phyloP scores from a whole-genome alignment of 1,140 invertebrate species.

The Drosophila orosa region DNA sequence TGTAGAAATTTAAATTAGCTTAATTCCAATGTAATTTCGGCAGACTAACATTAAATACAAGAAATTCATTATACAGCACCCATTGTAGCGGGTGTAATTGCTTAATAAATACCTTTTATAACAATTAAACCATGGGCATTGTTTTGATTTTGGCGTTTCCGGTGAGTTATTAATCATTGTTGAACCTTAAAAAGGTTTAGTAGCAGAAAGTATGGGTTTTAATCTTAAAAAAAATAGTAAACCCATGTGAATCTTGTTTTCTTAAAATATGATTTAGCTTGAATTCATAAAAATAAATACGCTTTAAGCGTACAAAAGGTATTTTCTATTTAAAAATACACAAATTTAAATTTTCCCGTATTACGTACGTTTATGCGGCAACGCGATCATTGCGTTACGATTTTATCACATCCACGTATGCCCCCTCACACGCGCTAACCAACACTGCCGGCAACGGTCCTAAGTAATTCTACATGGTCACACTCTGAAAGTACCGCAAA shows the following conservation, averaged over 20 bases:
- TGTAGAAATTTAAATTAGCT: conserved; percentile 73
- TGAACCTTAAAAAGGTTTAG: neutral
- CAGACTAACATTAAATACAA: conserved; percentile 53
- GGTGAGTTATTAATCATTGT: neutral
- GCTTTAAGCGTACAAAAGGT: too few species aligned
- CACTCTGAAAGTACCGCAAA: conserved; percentile 12
- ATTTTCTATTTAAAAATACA: too few species aligned
- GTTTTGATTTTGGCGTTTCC: neutral
- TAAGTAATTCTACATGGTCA: neutral
- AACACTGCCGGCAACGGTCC: neutral
- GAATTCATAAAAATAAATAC: too few species aligned
- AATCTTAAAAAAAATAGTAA: too few species aligned
- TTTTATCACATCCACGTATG: neutral
- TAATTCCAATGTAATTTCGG: conserved; percentile 67
- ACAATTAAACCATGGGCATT: neutral
- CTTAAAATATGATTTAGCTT: too few species aligned
- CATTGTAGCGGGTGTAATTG: conserved; percentile 18
- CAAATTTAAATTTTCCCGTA: too few species aligned
- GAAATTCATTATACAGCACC: conserved; percentile 43
- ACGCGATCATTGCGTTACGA: too few species aligned
- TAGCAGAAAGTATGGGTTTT: too few species aligned
- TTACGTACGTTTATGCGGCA: too few species aligned
- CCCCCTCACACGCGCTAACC: neutral
- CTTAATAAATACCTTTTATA: conserved; percentile 7
- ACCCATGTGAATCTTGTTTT: too few species aligned